These are phyloP conservation scores for Excalfactoria chinensis DNA, from an alignment of 2,113 vertebrate species.

Conservation along the genomic window DNA sequence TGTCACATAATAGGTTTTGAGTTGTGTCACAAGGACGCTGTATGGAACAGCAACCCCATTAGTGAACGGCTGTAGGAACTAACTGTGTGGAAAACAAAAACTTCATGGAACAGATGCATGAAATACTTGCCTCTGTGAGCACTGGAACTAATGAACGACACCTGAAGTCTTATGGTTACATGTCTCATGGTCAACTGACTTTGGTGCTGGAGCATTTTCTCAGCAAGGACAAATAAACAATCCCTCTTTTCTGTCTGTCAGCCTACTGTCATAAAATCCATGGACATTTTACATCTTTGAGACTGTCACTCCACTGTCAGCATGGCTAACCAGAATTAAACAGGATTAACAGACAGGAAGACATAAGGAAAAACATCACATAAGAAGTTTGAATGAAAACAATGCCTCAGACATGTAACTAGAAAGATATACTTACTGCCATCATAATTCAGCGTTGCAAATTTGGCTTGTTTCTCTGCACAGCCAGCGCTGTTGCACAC, in stretches of 20 bases:
- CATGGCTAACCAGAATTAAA: not conserved
- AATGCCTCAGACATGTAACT: not conserved
- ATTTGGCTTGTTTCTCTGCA: conserved; percentile 93
- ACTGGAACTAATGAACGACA: conserved; percentile 33
- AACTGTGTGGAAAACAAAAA: not conserved
- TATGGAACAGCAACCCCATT: accelerated
- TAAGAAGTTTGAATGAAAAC: not conserved
- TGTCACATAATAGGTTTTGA: not conserved
- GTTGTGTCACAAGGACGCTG: not conserved
- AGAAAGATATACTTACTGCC: conserved; percentile 89
- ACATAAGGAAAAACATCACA: not conserved
- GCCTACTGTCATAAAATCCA: not conserved
- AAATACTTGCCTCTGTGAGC: not conserved
- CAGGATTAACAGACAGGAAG: not conserved
- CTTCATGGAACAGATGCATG: not conserved
- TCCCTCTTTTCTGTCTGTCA: not conserved
- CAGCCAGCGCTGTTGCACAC: conserved; percentile 97
- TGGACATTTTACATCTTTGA: not conserved
- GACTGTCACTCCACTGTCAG: not conserved
- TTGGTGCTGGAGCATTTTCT: not conserved
- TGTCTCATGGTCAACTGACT: not conserved
- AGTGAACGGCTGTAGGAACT: not conserved
- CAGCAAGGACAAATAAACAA: conserved; percentile 13
- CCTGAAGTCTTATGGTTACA: not conserved
- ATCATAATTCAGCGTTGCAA: conserved; percentile 93